phyloP scores from a whole-genome alignment of 92 coral and sea anemone species.

The Galaxea fascicularis region DNA sequence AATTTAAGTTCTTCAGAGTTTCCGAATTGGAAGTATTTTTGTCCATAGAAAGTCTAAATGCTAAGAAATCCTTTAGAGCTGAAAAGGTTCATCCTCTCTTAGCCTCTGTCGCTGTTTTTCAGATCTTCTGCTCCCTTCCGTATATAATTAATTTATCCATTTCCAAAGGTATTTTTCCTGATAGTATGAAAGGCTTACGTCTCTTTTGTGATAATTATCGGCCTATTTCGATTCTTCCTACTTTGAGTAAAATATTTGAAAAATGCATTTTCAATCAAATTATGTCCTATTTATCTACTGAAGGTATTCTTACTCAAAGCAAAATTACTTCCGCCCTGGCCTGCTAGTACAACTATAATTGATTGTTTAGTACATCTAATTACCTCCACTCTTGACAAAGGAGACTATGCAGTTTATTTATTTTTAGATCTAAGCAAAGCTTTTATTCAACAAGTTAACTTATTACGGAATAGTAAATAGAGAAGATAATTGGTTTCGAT shows the following conservation, averaged over 20 bases:
- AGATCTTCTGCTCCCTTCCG: too few relatives aligned
- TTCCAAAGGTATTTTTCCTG: too few relatives aligned
- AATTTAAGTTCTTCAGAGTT: too few relatives aligned
- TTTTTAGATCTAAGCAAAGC: slow-evolving; percentile 33
- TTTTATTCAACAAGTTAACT: background rate
- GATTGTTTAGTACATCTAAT: background rate
- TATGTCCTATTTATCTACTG: slow-evolving; percentile 37
- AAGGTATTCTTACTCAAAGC: background rate
- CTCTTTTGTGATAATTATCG: slow-evolving; percentile 36
- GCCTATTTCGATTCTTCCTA: slow-evolving; percentile 49
- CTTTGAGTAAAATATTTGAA: slow-evolving; percentile 48
- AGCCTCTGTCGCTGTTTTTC: background rate
- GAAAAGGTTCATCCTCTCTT: slow-evolving; percentile 1
- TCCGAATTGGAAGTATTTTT: too few relatives aligned
- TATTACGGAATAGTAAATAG: too few relatives aligned
- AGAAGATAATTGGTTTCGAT: too few relatives aligned
- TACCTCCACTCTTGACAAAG: background rate
- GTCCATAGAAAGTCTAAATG: background rate
- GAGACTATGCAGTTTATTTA: background rate
- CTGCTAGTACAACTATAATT: background rate
- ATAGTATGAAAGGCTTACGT: slow-evolving; percentile 18
- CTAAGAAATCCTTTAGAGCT: background rate
- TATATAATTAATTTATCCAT: too few relatives aligned
- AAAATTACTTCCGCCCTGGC: background rate
- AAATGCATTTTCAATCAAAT: slow-evolving; percentile 36